phyloP scores from a whole-genome alignment of 2,113 vertebrate genomes.

The Elaphurus davidianus region DNA sequence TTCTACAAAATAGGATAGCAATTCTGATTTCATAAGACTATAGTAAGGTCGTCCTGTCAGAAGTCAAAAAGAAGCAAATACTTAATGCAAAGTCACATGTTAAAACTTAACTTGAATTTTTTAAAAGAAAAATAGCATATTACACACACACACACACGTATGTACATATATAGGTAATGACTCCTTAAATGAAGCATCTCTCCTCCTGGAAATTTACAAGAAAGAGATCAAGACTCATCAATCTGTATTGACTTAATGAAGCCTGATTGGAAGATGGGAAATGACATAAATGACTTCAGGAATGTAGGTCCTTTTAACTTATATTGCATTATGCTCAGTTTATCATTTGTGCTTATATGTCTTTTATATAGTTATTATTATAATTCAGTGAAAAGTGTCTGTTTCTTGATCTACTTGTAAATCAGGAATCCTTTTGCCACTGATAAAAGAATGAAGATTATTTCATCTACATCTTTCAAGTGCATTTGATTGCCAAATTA shows the following conservation, averaged over 20 bases:
- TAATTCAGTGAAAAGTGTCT: not conserved
- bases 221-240: conserved; percentile 62
- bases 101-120: conserved; percentile 42
- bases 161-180: conserved; percentile 12
- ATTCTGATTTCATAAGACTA: not conserved
- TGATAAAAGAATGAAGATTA: conserved; percentile 6
- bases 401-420: conserved; percentile 13
- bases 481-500: conserved; percentile 23
- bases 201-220: conserved; percentile 34
- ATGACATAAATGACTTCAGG: conserved; percentile 26
- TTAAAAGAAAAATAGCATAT: not conserved
- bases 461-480: conserved; percentile 14
- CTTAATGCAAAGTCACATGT: conserved; percentile 18
- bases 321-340: not conserved
- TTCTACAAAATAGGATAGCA: not conserved
- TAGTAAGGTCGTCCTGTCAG: not conserved
- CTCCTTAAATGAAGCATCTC: conserved; percentile 35
- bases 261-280: conserved; percentile 35
- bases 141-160: not conserved
- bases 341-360: not conserved
- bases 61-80: not conserved
- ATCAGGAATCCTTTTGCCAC: not conserved
- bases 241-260: conserved; percentile 55
- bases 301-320: not conserved
- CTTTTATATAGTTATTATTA: not conserved